Percentiles rank a stretch among this genome's conserved stretches.
Conservation (phyloP, 2,797 vertebrate species). For the Sphenopsis melanotis region DNA sequence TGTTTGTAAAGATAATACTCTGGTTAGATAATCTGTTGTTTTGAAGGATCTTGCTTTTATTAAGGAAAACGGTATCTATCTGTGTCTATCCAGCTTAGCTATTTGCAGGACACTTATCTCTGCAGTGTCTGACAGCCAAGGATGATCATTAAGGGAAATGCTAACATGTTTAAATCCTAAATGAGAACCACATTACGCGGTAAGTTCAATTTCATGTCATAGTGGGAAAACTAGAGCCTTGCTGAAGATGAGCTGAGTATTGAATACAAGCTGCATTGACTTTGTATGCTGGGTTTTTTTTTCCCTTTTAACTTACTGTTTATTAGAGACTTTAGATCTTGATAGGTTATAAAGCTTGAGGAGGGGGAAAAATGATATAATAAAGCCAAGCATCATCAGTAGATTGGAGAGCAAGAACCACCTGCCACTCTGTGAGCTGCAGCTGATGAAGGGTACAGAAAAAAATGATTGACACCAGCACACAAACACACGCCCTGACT, state of each 20-base stretch:
- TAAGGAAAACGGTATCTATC: neutral
- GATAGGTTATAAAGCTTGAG: constrained; percentile 34
- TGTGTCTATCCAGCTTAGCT: neutral
- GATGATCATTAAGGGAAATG: neutral
- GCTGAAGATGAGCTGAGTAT: neutral
- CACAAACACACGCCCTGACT: constrained; percentile 51
- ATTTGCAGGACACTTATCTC: constrained; percentile 41
- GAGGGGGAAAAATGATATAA: constrained; percentile 3
- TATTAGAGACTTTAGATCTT: constrained; percentile 45
- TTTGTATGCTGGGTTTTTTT: neutral
- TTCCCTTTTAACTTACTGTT: neutral
- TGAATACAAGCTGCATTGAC: neutral
- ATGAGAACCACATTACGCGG: neutral
- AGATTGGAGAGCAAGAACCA: constrained; percentile 27
- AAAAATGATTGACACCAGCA: constrained; percentile 53
- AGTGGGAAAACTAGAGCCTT: constrained; percentile 28
- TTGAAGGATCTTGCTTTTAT: neutral
- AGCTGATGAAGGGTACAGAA: neutral
- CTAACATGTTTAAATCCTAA: constrained; percentile 21
- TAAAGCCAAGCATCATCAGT: constrained; percentile 51
- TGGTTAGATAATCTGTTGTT: neutral
- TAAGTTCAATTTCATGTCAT: constrained; percentile 24
- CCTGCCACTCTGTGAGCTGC: constrained; percentile 18
- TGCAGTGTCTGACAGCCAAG: constrained; percentile 12
- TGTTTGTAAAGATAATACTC: constrained; percentile 28